Evolutionary conservation across 1,140 invertebrate species (phyloP), one percentile per base, ranked within the genome.

Genomic region (Drosophila subobscura): DNA sequence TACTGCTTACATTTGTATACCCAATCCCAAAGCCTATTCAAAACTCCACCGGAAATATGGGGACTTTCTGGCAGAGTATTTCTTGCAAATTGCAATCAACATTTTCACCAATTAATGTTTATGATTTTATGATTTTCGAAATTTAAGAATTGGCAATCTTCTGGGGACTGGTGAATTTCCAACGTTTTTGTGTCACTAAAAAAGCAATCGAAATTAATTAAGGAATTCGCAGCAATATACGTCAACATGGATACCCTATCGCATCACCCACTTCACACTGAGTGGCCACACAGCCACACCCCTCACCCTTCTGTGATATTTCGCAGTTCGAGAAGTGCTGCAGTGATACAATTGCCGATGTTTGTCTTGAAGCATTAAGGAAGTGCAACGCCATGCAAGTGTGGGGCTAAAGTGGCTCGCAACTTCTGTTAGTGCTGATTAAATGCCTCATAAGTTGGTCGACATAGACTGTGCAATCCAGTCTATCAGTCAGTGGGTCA

Each of bases 261-360:
- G 42, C 6, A 68, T 27, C 42, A 29, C 7, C 44, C 63, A 67
- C 63, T 68, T 33, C 23, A 5, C 6, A 27, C 20, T 55, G 50
- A 65, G 63, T 41, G 42, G 14, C n/a, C 27, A n/a, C n/a, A n/a
- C n/a, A n/a, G n/a, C 7, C 6, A 7, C 29, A 8, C 10, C 10
- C 10, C 14, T n/a, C 40, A 22, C 27, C 50, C 50, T 42, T 33
- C 16, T 27, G 20, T 2, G 33, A 46, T 33, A 47, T 55, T 66
- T 68, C 40, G 23, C 37, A 23, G 4, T 12, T 12, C 2, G 5
- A 40, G 23, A 12, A 33, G 50, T 25, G 6, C 49, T 44, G 40
- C 16, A 40, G 52, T 20, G 16, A 65, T 29, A 83, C 79, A 83
- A 74, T 78, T 84, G 76, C 33, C 76, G 52, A 72, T 72, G 76